Base-by-base conservation (phyloP, 2,113 vertebrate species). In the Calyptommatus sinebrachiatus region DNA sequence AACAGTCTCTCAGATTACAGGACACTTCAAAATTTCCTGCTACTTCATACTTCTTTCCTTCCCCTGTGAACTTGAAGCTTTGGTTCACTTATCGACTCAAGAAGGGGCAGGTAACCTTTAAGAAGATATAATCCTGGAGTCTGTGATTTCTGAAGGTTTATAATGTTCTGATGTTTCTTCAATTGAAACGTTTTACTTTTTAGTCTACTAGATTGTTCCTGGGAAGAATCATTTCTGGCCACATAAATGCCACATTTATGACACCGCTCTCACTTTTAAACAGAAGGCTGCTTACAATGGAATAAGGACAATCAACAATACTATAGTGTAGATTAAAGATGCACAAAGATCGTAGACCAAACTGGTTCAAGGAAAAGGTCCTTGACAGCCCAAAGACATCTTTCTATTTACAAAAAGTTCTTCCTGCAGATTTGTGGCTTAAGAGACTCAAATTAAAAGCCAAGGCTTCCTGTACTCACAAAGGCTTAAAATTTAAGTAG, bases 351-450 rank as follows among this genome's bases (percentile, higher is more conserved):
- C 88, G 89, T 85, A 82, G 80, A 87, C 89, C 92, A 92, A 90
- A 80, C 91, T 57, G 63, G 67, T 84, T 91, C 28, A 7, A 90
- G 85, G 90, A 92, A 93, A 93, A 84, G 82, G 85, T 88, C 72
- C 20, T 91, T 45, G 22, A 83, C 79, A 80, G 93, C 95, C 93
- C 94, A 94, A 89, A 90, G 90, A 93, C 92, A 89, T 86, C 93
- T 41, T 70, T 71, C 29, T 61, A 0, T 91, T 94, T 92, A 88
- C 85, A 88, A 88, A 21, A 48, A 87, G 81, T 74, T 87, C 89
- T 93, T 93, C 88, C 87, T 86, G 71, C 78, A 87, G 89, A 84
- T 87, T 89, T 75, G 87, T 91, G 87, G 87, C 81, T 82, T 83
- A 88, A 83, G 69, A 87, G 72, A 6, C 85, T 86, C 81, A 88